phyloP scores from a whole-genome alignment of 2,113 vertebrate genomes.

The Argyrosomus japonicus region DNA sequence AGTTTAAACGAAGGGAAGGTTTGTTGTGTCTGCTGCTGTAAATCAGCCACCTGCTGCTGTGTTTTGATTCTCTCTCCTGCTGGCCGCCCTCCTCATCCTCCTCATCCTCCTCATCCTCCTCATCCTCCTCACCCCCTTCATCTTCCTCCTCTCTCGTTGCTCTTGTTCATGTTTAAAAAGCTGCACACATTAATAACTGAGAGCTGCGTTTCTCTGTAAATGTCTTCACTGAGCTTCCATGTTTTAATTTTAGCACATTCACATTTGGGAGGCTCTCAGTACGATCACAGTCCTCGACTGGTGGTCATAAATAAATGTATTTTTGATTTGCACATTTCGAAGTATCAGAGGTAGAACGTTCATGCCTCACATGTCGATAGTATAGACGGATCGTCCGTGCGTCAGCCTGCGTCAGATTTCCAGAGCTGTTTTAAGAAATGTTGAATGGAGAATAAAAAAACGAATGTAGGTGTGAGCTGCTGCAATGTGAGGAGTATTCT shows the following conservation, averaged over 20 bases:
- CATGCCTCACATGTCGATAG: too few relatives aligned
- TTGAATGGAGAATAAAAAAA: not conserved
- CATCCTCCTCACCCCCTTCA: not conserved
- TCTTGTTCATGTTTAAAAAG: too few relatives aligned
- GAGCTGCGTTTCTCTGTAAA: too few relatives aligned
- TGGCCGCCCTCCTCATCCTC: not conserved
- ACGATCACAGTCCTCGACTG: not conserved
- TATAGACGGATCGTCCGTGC: not conserved
- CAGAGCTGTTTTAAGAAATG: not conserved
- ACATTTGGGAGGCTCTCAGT: too few relatives aligned
- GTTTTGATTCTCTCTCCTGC: too few relatives aligned
- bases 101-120: not conserved
- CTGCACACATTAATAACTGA: too few relatives aligned
- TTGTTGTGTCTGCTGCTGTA: not conserved
- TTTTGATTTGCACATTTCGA: too few relatives aligned
- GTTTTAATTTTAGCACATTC: not conserved
- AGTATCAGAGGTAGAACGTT: too few relatives aligned
- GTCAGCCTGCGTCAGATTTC: not conserved
- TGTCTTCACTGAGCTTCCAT: not conserved
- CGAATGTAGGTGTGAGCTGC: not conserved
- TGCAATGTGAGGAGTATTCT: not conserved
- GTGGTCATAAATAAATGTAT: not conserved
- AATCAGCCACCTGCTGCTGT: constrained; percentile 9
- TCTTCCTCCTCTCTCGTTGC: too few relatives aligned
- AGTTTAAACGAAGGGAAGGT: not conserved